Percentiles rank a stretch among this genome's conserved stretches.
These are phyloP conservation scores for Scaptomyza polygonia DNA, from an alignment of 2,888 invertebrate species.

Conservation along the genomic window DNA sequence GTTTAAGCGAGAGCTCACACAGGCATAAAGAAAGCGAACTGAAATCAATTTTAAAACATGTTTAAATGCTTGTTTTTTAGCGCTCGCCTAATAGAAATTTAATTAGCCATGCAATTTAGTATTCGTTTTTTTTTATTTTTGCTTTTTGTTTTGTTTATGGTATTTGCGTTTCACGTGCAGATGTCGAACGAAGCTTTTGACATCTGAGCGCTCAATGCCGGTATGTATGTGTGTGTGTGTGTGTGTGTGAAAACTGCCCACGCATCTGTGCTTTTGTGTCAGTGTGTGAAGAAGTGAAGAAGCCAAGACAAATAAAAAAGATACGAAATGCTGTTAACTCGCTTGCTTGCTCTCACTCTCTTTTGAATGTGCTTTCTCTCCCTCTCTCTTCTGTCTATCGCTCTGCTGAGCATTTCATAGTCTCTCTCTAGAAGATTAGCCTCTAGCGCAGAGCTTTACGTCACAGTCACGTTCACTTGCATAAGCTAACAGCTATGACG, in stretches of 20 bases:
- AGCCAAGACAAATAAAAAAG: conserved; percentile 61
- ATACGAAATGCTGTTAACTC: conserved; percentile 42
- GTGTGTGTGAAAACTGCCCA: conserved; percentile 37
- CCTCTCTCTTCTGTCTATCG: not conserved
- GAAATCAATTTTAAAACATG: conserved; percentile 47
- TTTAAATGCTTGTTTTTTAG: conserved; percentile 39
- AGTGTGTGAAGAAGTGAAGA: conserved; percentile 57
- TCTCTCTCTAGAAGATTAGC: conserved; percentile 20
- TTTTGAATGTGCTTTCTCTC: conserved; percentile 1
- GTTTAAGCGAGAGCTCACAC: conserved; percentile 30
- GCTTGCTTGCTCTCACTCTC: conserved; percentile 14
- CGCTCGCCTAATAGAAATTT: conserved; percentile 47
- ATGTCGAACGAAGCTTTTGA: conserved; percentile 37
- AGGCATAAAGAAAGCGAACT: conserved; percentile 60
- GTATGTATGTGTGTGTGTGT: not conserved
- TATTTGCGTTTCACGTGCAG: conserved; percentile 58
- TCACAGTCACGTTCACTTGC: conserved; percentile 22
- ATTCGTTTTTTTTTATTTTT: conserved; percentile 13
- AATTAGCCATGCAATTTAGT: conserved; percentile 58
- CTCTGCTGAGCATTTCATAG: conserved; percentile 27
- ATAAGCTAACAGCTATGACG: conserved; percentile 35
- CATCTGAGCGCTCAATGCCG: conserved; percentile 9
- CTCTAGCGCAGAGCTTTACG: conserved; percentile 10
- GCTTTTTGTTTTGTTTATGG: conserved; percentile 36
- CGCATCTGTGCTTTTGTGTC: conserved; percentile 37